Conservation (phyloP, 53 echinoderm and acorn worm species). For the Echinarachnius parma region DNA sequence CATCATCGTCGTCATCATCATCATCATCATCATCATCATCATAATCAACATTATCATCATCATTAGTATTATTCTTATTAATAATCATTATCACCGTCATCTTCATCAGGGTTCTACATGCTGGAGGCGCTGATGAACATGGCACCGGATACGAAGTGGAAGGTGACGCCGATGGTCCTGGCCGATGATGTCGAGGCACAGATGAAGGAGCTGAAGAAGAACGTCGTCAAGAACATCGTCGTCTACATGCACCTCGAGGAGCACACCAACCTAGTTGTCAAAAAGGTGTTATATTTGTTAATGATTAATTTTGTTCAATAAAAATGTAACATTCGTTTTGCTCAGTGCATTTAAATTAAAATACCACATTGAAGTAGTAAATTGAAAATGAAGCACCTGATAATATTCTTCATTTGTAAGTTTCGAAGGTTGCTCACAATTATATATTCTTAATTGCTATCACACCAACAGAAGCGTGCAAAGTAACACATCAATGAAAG, state of each 20-base stretch:
- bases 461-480: no score
- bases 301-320: no score
- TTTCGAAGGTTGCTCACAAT: no score
- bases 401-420: no score
- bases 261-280: slow-evolving; percentile 39
- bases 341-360: no score
- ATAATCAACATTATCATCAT: neutral
- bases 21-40: slow-evolving; percentile 1
- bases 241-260: slow-evolving; percentile 71
- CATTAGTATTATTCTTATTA: no score
- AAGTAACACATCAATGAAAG: no score
- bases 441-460: no score
- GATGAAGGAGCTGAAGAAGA: slow-evolving; percentile 57
- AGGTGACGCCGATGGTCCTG: slow-evolving; percentile 7
- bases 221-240: slow-evolving; percentile 67
- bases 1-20: neutral
- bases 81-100: no score
- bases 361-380: no score
- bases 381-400: no score
- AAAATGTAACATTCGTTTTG: no score
- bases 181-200: slow-evolving; percentile 45
- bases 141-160: slow-evolving; percentile 10
- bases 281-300: slow-evolving; percentile 43
- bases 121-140: slow-evolving; percentile 14
- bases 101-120: slow-evolving; percentile 13